Evolutionary conservation across 2,113 vertebrate species (phyloP), one percentile per base, ranked within the genome.

Genomic region (Hippopotamus amphibius): DNA sequence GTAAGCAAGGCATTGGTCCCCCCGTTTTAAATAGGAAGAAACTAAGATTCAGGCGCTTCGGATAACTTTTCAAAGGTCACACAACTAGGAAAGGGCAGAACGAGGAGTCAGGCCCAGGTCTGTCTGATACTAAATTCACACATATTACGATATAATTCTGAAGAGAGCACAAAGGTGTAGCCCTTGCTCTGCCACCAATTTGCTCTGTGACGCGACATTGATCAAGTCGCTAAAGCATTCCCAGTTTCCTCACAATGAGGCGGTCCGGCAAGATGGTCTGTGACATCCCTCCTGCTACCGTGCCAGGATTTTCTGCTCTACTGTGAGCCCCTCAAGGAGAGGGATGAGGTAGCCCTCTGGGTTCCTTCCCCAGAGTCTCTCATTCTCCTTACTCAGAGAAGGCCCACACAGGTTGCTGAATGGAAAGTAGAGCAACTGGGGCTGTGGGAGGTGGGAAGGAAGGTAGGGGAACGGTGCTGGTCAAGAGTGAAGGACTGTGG

Each of bases 111-210:
- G 71, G 28, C 3, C 87, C 46, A 53, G 90, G 63, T 10, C 53
- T 21, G 19, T 65, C 48, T 53, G n/a, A 80, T 21, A 15, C 53
- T 71, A 88, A 22, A 88, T 57, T 37, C 48, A 46, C 3, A 26
- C 50, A 17, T 17, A 3, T 2, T 13, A 33, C 1, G 1, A 2
- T 7, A 7, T 1, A 57, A 15, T 55, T 71, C 66, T 55, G 16
- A 48, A 69, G 30, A 61, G n/a, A 48, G 4, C 5, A 1, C 55
- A 28, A 2, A 41, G 4, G 9, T 19, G 24, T 21, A 66, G 55
- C 46, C 16, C n/a, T 30, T 30, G 22, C 26, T 71, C 81, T 83
- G 68, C 12, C 1, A 2, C 19, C 17, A 6, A 50, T 21, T 80
- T 74, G 33, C 59, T 57, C 68, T 69, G 6, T 19, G 55, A 57